Base-by-base conservation (phyloP, 2,797 vertebrate genomes). In the Sebastes trivittatus region DNA sequence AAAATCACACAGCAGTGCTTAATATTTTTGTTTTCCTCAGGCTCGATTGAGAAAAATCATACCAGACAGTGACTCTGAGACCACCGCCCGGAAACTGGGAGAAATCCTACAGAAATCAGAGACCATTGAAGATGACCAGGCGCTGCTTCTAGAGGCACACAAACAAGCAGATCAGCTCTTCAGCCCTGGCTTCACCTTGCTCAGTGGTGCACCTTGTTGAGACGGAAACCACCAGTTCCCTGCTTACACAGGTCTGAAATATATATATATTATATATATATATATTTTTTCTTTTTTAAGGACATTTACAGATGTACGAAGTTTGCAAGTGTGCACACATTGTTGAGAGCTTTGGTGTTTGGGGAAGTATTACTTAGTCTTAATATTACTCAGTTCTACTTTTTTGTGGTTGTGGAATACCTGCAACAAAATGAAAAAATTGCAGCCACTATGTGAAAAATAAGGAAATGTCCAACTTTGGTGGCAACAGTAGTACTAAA, bases 111-210 rank as follows among this genome's bases (percentile, higher is more conserved):
- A 89, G 82, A 64, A 78, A 32, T 80, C 87, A 0, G 64, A 75
- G 20, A 63, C 77, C 5, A 42, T 77, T 6, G 69, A 52, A 55
- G 71, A 92, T 0, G 80, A 81, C 3, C 79, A 82, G 78, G 52
- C n/a, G 6, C 89, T 95, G 29, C 87, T 95, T 72, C 61, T 79
- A 7, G 83, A 90, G 29, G 93, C 91, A 3, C 90, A 92, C 49
- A 78, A 83, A 83, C 88, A 92, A 16, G 88, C 82, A 2, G 87
- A 94, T 67, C 66, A 77, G 16, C 84, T 93, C 52, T 69, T 86
- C 38, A 85, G 62, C 6, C 20, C 42, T 4, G 59, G 3, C 29
- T 65, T 20, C 23, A 9, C 8, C 2, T 16, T 1, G 0, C n/a
- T n/a, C 32, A 64, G 9, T 11, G 62, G 5, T 27, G 54, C 4